phyloP scores from a whole-genome alignment of 1,140 invertebrate genomes.

The Hyposmocoma kahamanoa region DNA sequence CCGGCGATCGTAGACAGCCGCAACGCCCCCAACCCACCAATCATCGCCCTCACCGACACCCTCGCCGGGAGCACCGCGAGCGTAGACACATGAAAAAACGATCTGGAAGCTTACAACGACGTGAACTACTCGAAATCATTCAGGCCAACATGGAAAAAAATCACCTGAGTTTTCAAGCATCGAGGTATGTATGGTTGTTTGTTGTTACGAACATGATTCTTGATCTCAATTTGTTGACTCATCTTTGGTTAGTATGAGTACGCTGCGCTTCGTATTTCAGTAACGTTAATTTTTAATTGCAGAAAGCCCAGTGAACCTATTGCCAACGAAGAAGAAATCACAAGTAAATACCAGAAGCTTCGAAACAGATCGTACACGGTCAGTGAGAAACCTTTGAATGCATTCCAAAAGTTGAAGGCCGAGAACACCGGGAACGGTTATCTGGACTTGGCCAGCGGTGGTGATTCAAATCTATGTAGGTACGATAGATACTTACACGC shows the following conservation, averaged over 20 bases:
- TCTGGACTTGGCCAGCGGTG: slow-evolving; percentile 58
- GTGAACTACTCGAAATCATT: slow-evolving; percentile 89
- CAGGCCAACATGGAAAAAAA: slow-evolving; percentile 95
- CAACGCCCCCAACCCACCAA: slow-evolving; percentile 29
- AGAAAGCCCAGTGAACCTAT: slow-evolving; percentile 66
- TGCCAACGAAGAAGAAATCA: slow-evolving; percentile 53
- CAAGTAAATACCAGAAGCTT: slow-evolving; percentile 62
- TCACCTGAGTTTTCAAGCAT: slow-evolving; percentile 87
- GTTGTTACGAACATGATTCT: background rate
- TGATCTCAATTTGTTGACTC: background rate
- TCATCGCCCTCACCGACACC: slow-evolving; percentile 40
- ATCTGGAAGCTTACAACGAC: slow-evolving; percentile 83
- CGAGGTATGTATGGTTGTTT: slow-evolving; percentile 74
- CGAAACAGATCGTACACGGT: slow-evolving; percentile 74
- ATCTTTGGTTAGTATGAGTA: background rate
- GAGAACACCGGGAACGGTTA: slow-evolving; percentile 59
- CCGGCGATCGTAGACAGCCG: slow-evolving; percentile 34
- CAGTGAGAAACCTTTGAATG: slow-evolving; percentile 56
- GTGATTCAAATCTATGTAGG: slow-evolving; percentile 75
- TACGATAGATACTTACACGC: slow-evolving; percentile 77
- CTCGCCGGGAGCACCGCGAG: slow-evolving; percentile 45
- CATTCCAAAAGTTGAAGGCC: slow-evolving; percentile 47
- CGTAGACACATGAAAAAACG: slow-evolving; percentile 69
- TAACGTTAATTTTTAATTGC: slow-evolving; percentile 26
- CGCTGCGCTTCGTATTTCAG: background rate